These are phyloP conservation scores for Carcharodon carcharias DNA, from an alignment of 2,797 vertebrate species.

Conservation along the genomic window DNA sequence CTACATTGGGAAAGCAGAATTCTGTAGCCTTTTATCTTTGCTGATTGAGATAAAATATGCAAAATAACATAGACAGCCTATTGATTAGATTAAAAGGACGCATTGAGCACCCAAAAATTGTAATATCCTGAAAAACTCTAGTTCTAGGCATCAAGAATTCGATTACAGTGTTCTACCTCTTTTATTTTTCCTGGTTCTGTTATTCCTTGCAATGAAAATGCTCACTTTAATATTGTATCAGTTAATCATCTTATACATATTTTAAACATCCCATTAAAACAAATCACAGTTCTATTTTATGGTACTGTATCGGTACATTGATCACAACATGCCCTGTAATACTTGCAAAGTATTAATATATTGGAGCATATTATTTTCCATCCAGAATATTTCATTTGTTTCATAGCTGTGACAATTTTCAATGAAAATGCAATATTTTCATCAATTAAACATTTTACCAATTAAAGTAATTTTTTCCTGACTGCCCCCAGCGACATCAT, in stretches of 20 bases:
- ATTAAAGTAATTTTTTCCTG: not conserved
- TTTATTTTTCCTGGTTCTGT: not conserved
- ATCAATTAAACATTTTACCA: conserved; percentile 34
- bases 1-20: not conserved
- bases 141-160: not conserved
- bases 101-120: not conserved
- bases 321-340: not conserved
- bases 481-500: not conserved
- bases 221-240: conserved; percentile 15
- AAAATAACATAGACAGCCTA: not conserved
- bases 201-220: not conserved
- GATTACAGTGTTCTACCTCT: not conserved
- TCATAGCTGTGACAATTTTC: not conserved
- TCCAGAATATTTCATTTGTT: not conserved
- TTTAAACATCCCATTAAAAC: conserved; percentile 20
- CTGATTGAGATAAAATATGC: not conserved
- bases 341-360: conserved; percentile 12
- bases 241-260: conserved; percentile 21
- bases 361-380: not conserved
- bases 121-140: not conserved
- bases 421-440: conserved; percentile 32
- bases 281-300: conserved; percentile 16
- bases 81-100: not conserved
- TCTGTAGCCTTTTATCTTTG: not conserved
- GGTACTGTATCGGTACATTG: not conserved